Percentiles rank a stretch among this genome's conserved stretches.
Conservation (phyloP, 2,888 invertebrate genomes). For the Silvanus unidentatus region DNA sequence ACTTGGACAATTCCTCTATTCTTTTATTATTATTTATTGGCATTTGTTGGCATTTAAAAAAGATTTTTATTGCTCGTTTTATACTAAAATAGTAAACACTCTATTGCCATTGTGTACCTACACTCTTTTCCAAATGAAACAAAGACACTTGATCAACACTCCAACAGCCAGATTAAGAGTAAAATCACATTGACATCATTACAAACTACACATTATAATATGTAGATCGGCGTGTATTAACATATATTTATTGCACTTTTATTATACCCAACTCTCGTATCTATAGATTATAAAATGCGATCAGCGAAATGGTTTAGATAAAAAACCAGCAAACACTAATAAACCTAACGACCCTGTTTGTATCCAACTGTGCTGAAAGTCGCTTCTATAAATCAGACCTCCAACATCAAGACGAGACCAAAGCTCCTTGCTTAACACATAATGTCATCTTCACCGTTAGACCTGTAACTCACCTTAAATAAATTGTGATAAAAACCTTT, state of each 20-base stretch:
- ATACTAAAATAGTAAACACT: too few species aligned
- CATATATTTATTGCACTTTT: too few species aligned
- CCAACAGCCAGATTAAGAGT: too few species aligned
- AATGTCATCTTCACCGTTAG: conserved; percentile 21
- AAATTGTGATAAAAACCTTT: not conserved
- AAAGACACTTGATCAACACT: too few species aligned
- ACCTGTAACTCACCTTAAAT: conserved; percentile 3
- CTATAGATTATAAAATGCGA: conserved; percentile 20
- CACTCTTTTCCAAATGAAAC: too few species aligned
- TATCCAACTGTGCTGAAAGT: conserved; percentile 27
- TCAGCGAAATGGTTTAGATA: conserved; percentile 22
- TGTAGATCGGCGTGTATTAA: too few species aligned
- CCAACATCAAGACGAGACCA: conserved; percentile 6
- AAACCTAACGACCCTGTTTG: conserved; percentile 28
- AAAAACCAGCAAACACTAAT: conserved; percentile 26
- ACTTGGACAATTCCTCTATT: not conserved
- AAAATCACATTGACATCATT: too few species aligned
- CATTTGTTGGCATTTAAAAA: not conserved
- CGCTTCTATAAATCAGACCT: conserved; percentile 24
- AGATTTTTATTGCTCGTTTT: too few species aligned
- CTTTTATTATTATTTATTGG: not conserved
- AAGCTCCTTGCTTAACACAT: conserved; percentile 19
- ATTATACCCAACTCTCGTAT: too few species aligned
- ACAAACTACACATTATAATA: too few species aligned
- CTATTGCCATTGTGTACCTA: too few species aligned